Base-by-base conservation (phyloP, 2,797 vertebrate species). In the Propithecus perrieri region DNA sequence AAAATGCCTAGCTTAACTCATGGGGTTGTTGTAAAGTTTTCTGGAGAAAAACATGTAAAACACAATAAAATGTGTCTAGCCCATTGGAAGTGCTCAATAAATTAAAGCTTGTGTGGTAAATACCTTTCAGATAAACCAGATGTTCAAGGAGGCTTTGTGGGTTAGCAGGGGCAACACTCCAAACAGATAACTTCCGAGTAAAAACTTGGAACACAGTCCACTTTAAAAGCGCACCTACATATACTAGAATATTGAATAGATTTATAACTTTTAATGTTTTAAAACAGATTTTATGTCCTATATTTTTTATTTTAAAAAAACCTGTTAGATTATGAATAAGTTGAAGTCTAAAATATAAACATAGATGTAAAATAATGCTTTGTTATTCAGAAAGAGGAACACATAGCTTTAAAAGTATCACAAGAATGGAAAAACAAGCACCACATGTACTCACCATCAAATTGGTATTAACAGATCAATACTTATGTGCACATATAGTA, bases 261-360 rank as follows among this genome's bases (percentile, higher is more conserved):
- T 24, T 92, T 89, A 28, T 71, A 43, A 85, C 15, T 89, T 87
- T 28, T 59, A 83, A 30, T 28, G 28, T 71, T 63, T 89, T 71
- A 59, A 79, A 85, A 84, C 26, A 84, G 67, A 78, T 59, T 57
- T 89, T 76, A 48, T 74, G 38, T 63, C 30, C 33, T 30, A 63
- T 33, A 74, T 15, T 57, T 96, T 63, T 85, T n/a, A 80, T 35
- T 78, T 53, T 65, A 28, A 78, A 92, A 89, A 85, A 74, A 95
- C 18, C 24, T 28, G 57, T 26, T 72, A 18, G 24, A 12, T 78
- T 38, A 38, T 6, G 71, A 28, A 59, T 30, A 83, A 35, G 46
- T 5, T n/a, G 5, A 87, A 90, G 4, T 92, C 46, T 92, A 85
- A 85, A 50, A 85, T 74, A 74, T 72, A 89, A 35, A 84, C 9